Base-by-base conservation (phyloP, 2,888 invertebrate genomes). In the Pocota personata region DNA sequence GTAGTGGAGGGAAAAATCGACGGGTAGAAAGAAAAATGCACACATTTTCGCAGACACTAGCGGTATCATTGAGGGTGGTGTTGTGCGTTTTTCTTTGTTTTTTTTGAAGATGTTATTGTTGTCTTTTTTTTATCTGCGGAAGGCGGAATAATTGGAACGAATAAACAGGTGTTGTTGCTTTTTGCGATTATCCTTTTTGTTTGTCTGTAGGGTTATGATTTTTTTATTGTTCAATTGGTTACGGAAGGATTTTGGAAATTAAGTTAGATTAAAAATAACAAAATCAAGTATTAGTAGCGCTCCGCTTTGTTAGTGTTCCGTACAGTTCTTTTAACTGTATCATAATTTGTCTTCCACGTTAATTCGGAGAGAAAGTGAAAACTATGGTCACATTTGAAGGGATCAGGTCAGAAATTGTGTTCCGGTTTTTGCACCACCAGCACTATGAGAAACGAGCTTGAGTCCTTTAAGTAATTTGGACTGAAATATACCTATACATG, bases 111-210 rank as follows among this genome's bases (percentile, higher is more conserved):
- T 48, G 55, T 46, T 46, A 27, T 48, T 64, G 58, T 66, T 73
- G 24, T 30, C 19, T 40, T 24, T n/a, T 35, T n/a, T 72, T 12
- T 40, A 27, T 58, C 24, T 43, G 40, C 30, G 21, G 21, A 55
- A 55, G 55, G 55, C 37, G 50, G 77, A 35, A 77, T 82, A 82
- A 82, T 78, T 78, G 72, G 66, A 66, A 78, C 30, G 52, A 46
- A 35, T 66, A 66, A 82, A 67, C 66, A 82, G 82, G 82, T 78
- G 82, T 71, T 72, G 72, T 66, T 78, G 32, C 43, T 66, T 82
- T 77, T 66, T 58, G 71, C 72, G 24, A 67, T 71, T 66, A 64
- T 64, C 21, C 57, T 66, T 24, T 57, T 46, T 69, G 32, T 57
- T 40, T 50, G 27, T 30, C 7, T 67, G 21, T 30, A 3, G 37